Base-by-base conservation (phyloP, 2,797 vertebrate genomes). In the Catamblyrhynchus diadema region DNA sequence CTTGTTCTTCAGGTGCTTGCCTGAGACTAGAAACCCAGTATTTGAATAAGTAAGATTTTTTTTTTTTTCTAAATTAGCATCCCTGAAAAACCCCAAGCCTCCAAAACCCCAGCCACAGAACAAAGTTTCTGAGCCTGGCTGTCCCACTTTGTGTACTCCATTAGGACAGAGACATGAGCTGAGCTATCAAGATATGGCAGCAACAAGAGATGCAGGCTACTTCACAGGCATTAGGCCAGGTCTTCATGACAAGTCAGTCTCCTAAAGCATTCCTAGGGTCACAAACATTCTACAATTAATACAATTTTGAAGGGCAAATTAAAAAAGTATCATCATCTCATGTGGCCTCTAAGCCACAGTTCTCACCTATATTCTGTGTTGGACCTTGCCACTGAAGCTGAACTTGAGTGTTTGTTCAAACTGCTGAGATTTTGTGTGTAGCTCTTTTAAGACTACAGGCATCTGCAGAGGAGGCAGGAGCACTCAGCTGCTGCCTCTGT, bases 1-100 rank as follows among this genome's bases (percentile, higher is more conserved):
- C 45, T 89, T 56, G 12, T 42, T 82, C 32, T 60, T 71, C 75
- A 93, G 79, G 65, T 94, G 39, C 37, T 39, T 85, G n/a, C 20
- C 42, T 3, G 3, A 88, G 45, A 77, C 51, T 74, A n/a, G 22
- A 79, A 93, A 77, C 16, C 6, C 28, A 41, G 16, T 65, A n/a
- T 69, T 60, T 66, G 51, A 85, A 67, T 47, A n/a, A 74, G 33
- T 60, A 56, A 73, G 24, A 25, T 21, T 32, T 25, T 57, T 41
- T 25, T 57, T 41, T 39, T 53, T 64, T 75, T 3, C 39, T n/a
- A 42, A 73, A 73, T 81, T 59, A 72, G 3, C 9, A 66, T 28
- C 24, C 37, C 27, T 48, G 27, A 72, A 66, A 61, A 60, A 4
- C 0, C 7, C 12, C 25, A 10, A 71, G 37, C 27, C 27, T 33